phyloP scores from a whole-genome alignment of 2,888 invertebrate genomes.

The Ramazzottius varieornatus region DNA sequence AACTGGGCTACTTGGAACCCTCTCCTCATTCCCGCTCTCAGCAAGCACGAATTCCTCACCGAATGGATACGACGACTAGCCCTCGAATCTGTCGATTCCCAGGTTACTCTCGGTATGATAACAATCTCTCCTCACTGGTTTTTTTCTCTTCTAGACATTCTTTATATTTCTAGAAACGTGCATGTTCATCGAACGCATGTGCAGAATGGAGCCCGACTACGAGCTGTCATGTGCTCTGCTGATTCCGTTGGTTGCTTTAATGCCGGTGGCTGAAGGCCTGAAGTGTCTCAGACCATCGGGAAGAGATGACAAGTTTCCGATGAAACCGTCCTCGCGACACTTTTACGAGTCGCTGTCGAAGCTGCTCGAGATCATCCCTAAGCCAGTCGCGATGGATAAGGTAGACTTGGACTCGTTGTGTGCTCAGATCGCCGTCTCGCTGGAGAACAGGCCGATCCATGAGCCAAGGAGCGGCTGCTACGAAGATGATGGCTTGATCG shows the following conservation, averaged over 20 bases:
- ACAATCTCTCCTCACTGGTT: too few relatives aligned
- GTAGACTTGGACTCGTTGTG: slow-evolving; percentile 43
- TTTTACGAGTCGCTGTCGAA: background rate
- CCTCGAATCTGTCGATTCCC: background rate
- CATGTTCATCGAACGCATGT: background rate
- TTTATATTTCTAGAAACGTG: too few relatives aligned
- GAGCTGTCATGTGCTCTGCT: background rate
- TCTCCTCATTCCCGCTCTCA: background rate
- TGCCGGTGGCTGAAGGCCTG: background rate
- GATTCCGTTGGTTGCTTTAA: background rate
- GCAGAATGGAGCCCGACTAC: background rate
- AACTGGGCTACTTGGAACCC: background rate
- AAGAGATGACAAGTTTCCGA: background rate
- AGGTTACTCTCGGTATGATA: too few relatives aligned
- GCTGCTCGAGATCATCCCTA: background rate
- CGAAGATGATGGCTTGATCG: slow-evolving; percentile 70
- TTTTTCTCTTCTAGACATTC: too few relatives aligned
- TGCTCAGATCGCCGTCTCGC: slow-evolving; percentile 39
- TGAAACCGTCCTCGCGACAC: background rate
- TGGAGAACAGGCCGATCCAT: slow-evolving; percentile 47
- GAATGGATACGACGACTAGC: background rate
- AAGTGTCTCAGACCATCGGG: background rate
- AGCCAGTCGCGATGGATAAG: slow-evolving; percentile 19
- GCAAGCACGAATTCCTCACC: background rate
- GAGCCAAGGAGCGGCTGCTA: slow-evolving; percentile 52